phyloP scores from a whole-genome alignment of 2,888 invertebrate species.

The Cheilosia urbana region DNA sequence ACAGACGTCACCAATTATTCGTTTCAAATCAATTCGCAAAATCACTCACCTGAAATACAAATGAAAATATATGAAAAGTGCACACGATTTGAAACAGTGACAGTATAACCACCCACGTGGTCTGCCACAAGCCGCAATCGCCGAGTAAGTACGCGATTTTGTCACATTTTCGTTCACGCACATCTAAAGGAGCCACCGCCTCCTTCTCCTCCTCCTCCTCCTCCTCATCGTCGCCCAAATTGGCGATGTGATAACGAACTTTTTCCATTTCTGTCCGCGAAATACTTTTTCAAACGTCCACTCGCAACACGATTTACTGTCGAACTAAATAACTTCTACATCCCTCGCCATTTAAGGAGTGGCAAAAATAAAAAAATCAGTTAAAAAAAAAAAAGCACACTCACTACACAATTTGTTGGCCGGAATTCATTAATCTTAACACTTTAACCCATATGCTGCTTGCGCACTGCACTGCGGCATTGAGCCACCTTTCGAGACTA shows the following conservation, averaged over 20 bases:
- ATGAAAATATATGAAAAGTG: slow-evolving; percentile 87
- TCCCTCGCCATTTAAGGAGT: slow-evolving; percentile 46
- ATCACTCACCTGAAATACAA: slow-evolving; percentile 85
- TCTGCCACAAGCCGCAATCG: slow-evolving; percentile 86
- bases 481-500: slow-evolving; percentile 47
- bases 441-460: slow-evolving; percentile 27
- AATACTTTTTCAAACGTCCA: slow-evolving; percentile 44
- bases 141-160: slow-evolving; percentile 85
- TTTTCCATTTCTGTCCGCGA: slow-evolving; percentile 26
- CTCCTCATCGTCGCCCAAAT: slow-evolving; percentile 21
- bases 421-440: slow-evolving; percentile 58
- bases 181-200: slow-evolving; percentile 76
- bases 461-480: slow-evolving; percentile 5
- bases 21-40: not conserved
- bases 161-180: slow-evolving; percentile 81
- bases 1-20: slow-evolving; percentile 16
- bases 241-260: slow-evolving; percentile 27
- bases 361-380: not conserved
- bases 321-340: slow-evolving; percentile 40
- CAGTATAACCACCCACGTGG: slow-evolving; percentile 85
- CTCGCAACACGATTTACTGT: slow-evolving; percentile 47
- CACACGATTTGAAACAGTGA: slow-evolving; percentile 87
- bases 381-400: not conserved
- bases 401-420: slow-evolving; percentile 24
- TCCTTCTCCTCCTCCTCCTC: slow-evolving; percentile 76